These are phyloP conservation scores for Lamproptera curius DNA, from an alignment of 2,888 invertebrate genomes.

Conservation along the genomic window DNA sequence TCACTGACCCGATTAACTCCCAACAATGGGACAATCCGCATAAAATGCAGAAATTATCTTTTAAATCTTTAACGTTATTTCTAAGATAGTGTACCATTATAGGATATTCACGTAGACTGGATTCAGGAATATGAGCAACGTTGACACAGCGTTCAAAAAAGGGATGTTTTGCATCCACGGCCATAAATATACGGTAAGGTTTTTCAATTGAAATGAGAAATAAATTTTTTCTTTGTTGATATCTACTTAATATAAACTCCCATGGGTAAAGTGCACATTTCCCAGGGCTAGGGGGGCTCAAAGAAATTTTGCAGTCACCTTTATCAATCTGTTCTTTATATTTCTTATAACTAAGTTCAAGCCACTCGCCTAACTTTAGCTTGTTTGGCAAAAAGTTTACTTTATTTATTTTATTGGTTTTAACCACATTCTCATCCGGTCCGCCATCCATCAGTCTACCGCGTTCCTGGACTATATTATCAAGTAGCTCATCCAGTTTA, in stretches of 20 bases:
- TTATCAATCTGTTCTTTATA: slow-evolving; percentile 44
- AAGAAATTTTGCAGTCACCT: slow-evolving; percentile 38
- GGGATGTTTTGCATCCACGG: slow-evolving; percentile 41
- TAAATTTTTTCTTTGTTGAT: slow-evolving; percentile 53
- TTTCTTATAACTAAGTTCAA: slow-evolving; percentile 54
- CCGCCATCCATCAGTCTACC: slow-evolving; percentile 5
- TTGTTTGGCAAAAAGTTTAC: too few relatives aligned
- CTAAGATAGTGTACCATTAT: slow-evolving; percentile 56
- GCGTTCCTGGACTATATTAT: slow-evolving; percentile 13
- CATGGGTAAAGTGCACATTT: slow-evolving; percentile 54
- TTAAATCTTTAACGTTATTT: slow-evolving; percentile 46
- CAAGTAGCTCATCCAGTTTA: slow-evolving; percentile 9
- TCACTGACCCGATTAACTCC: slow-evolving; percentile 62
- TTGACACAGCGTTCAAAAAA: slow-evolving; percentile 54
- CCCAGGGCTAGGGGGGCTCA: slow-evolving; percentile 49
- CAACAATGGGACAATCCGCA: slow-evolving; percentile 58
- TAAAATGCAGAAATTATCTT: slow-evolving; percentile 62
- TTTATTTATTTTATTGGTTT: too few relatives aligned
- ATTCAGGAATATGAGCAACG: slow-evolving; percentile 52
- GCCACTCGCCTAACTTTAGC: slow-evolving; percentile 52
- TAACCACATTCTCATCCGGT: too few relatives aligned
- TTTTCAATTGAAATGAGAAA: slow-evolving; percentile 49
- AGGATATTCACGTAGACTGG: slow-evolving; percentile 56
- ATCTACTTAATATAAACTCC: slow-evolving; percentile 59
- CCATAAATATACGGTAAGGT: slow-evolving; percentile 60